Base-by-base conservation (phyloP, 2,888 invertebrate species). In the Oxystoma pomonae region DNA sequence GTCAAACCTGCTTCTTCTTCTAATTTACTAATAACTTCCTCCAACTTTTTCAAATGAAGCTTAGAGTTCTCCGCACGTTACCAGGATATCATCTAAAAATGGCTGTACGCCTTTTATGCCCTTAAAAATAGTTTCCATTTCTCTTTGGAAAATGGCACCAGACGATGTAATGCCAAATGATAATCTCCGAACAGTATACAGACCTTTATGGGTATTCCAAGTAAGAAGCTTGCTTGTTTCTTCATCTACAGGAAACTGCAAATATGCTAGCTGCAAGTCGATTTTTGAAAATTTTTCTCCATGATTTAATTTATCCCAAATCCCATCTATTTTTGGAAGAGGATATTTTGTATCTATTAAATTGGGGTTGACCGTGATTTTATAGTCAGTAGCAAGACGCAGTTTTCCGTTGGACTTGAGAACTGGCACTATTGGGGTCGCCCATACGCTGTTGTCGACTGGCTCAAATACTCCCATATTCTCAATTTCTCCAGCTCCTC, bases 91-190 rank as follows among this genome's bases (percentile, higher is more conserved):
- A n/a, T n/a, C n/a, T n/a, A n/a, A n/a, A n/a, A n/a, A n/a, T n/a
- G n/a, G n/a, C n/a, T n/a, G n/a, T n/a, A n/a, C n/a, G n/a, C n/a
- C n/a, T n/a, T n/a, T n/a, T n/a, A n/a, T n/a, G n/a, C n/a, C n/a
- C n/a, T n/a, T n/a, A n/a, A n/a, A n/a, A n/a, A n/a, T n/a, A n/a
- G n/a, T n/a, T n/a, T n/a, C n/a, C n/a, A n/a, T n/a, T n/a, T 70
- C 69, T 56, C 68, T 60, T 60, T 78, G 77, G 65, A 78, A 77
- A 55, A 77, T 74, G 2, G 73, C 72, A 9, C 75, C 74, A 16
- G 77, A 76, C 16, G 71, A 69, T 2, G 73, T 71, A n/a, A 78
- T 73, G 12, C 78, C 80, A 69, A 73, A 77, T 1, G 76, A 73
- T 20, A 78, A n/a, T n/a, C n/a, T n/a, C n/a, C n/a, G n/a, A n/a